Evolutionary conservation across 2,797 vertebrate species (phyloP), one percentile per base, ranked within the genome.

Genomic region (Brotula barbata): DNA sequence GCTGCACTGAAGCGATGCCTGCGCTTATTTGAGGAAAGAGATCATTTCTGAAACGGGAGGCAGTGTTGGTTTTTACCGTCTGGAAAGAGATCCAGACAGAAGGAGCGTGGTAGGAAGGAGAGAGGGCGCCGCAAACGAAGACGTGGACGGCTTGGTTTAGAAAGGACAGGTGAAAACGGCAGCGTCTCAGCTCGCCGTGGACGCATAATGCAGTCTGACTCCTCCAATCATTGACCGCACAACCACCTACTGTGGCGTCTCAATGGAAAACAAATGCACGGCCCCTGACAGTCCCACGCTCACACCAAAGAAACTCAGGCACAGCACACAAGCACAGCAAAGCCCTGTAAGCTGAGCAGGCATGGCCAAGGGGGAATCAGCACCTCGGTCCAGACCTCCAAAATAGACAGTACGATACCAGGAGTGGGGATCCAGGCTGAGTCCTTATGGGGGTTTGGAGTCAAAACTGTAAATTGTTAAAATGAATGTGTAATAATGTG

Each of bases 171-270:
- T 19, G 17, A 19, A 8, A 23, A 21, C 42, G 25, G 25, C 25
- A 28, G 25, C 4, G 25, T 4, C 25, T 4, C n/a, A n/a, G n/a
- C n/a, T n/a, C n/a, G n/a, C n/a, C n/a, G n/a, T n/a, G n/a, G n/a
- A n/a, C n/a, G n/a, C n/a, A 58, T 83, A 58, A 87, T 81, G 60
- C 64, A 28, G 77, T 58, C 72, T 68, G 82, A 73, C 78, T 87
- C 68, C 62, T 42, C 48, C 65, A 75, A 53, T 58, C 62, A 51
- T 40, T 44, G 15, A 22, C 69, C 73, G 73, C 76, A 76, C 59
- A 78, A 62, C 66, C 82, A 76, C 74, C 77, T 19, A 62, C 67
- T n/a, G 17, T 62, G 64, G 70, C 70, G 31, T 53, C 51, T 47
- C 48, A 0, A 61, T 54, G 72, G 55, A 22, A 56, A 60, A 50